These are phyloP conservation scores for Helicoverpa assulta DNA, from an alignment of 2,888 invertebrate genomes.

Conservation along the genomic window DNA sequence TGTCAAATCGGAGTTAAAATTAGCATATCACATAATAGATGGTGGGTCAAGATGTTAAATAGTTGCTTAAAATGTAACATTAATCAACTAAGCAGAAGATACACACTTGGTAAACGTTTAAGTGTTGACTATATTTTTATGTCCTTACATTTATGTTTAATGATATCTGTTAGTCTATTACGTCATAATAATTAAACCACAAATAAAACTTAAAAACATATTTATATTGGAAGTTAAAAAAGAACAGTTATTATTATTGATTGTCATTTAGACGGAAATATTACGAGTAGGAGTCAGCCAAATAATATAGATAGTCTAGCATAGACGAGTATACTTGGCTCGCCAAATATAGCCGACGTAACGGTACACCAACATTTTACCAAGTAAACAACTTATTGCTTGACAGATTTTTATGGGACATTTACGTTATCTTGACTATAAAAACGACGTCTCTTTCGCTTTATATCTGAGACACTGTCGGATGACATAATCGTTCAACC, in stretches of 20 bases:
- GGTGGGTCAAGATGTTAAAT: slow-evolving; percentile 60
- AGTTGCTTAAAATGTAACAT: slow-evolving; percentile 46
- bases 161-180: not conserved
- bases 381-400: slow-evolving; percentile 27
- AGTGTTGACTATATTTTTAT: not conserved
- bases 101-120: slow-evolving; percentile 8
- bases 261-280: too few relatives aligned
- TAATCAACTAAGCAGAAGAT: slow-evolving; percentile 39
- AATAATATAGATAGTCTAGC: too few relatives aligned
- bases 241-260: too few relatives aligned
- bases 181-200: not conserved
- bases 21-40: slow-evolving; percentile 67
- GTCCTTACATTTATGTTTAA: not conserved
- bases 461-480: slow-evolving; percentile 20
- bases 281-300: too few relatives aligned
- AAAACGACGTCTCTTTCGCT: slow-evolving; percentile 28
- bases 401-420: slow-evolving; percentile 41
- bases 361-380: slow-evolving; percentile 41
- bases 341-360: slow-evolving; percentile 14
- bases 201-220: not conserved
- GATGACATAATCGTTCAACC: slow-evolving; percentile 41
- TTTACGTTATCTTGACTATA: slow-evolving; percentile 40
- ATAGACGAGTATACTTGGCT: too few relatives aligned
- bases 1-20: slow-evolving; percentile 65
- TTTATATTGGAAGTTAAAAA: too few relatives aligned